phyloP scores from a whole-genome alignment of 2,797 vertebrate genomes.

The Scomberomorus guttatus region DNA sequence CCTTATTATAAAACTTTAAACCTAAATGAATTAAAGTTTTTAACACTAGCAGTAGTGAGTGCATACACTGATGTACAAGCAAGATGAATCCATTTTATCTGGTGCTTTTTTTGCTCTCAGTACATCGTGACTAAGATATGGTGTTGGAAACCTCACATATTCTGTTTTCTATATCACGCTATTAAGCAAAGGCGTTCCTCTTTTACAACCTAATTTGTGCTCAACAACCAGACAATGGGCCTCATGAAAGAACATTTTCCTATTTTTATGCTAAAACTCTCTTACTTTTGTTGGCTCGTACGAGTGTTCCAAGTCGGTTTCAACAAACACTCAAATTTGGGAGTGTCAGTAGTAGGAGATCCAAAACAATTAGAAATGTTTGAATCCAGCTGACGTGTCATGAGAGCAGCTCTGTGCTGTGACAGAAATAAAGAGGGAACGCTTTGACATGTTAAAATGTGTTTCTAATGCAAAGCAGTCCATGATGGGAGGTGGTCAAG shows the following conservation, averaged over 20 bases:
- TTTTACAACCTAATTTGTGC: not conserved
- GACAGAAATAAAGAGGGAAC: too few relatives aligned
- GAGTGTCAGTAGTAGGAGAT: too few relatives aligned
- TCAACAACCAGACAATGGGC: not conserved
- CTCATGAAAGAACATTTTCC: not conserved
- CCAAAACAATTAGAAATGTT: too few relatives aligned
- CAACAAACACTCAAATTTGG: too few relatives aligned
- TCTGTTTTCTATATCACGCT: not conserved
- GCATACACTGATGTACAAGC: not conserved
- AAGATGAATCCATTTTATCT: conserved; percentile 2
- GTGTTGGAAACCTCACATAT: not conserved
- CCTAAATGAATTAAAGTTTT: not conserved
- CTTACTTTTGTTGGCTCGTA: too few relatives aligned
- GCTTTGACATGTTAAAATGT: too few relatives aligned
- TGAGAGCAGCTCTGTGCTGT: too few relatives aligned
- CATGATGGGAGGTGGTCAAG: too few relatives aligned
- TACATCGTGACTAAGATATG: not conserved
- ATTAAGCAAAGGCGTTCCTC: not conserved
- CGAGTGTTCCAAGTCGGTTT: too few relatives aligned
- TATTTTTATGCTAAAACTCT: not conserved
- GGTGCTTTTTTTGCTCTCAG: not conserved
- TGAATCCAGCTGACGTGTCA: too few relatives aligned
- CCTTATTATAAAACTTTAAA: not conserved
- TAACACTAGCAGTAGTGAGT: not conserved
- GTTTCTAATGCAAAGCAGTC: too few relatives aligned